phyloP scores from a whole-genome alignment of 2,797 vertebrate species.

The Coregonus sp. region DNA sequence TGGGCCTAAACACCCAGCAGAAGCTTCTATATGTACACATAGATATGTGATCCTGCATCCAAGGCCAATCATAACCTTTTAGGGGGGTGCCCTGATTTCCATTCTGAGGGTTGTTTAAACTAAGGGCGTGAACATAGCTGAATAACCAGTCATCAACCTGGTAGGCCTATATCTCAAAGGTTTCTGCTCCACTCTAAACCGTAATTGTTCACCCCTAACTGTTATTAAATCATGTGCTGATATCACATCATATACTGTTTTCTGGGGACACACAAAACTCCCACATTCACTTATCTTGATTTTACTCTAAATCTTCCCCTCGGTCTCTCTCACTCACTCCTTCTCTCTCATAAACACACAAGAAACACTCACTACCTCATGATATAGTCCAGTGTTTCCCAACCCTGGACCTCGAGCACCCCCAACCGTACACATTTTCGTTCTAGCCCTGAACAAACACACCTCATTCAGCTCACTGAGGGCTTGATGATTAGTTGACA shows the following conservation, averaged over 20 bases:
- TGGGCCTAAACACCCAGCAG: conserved; percentile 33
- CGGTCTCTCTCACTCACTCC: background rate
- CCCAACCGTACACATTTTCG: too few relatives aligned
- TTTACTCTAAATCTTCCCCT: background rate
- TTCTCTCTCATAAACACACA: background rate
- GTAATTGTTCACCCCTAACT: background rate
- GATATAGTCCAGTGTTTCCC: background rate
- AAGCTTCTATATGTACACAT: conserved; percentile 33
- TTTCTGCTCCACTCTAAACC: background rate
- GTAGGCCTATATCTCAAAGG: background rate
- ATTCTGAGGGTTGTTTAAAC: too few relatives aligned
- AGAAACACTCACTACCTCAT: background rate
- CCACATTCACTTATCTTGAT: background rate
- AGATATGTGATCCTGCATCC: background rate
- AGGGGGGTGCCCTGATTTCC: too few relatives aligned
- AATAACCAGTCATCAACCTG: background rate
- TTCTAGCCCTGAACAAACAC: too few relatives aligned
- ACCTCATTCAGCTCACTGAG: too few relatives aligned
- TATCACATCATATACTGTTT: background rate
- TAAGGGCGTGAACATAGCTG: background rate
- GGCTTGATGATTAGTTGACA: too few relatives aligned
- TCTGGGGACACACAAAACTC: background rate
- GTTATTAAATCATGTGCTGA: background rate
- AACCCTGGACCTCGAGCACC: too few relatives aligned
- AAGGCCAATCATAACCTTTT: background rate